These are phyloP conservation scores for Phalera bucephala DNA, from an alignment of 2,888 invertebrate genomes.

Conservation along the genomic window DNA sequence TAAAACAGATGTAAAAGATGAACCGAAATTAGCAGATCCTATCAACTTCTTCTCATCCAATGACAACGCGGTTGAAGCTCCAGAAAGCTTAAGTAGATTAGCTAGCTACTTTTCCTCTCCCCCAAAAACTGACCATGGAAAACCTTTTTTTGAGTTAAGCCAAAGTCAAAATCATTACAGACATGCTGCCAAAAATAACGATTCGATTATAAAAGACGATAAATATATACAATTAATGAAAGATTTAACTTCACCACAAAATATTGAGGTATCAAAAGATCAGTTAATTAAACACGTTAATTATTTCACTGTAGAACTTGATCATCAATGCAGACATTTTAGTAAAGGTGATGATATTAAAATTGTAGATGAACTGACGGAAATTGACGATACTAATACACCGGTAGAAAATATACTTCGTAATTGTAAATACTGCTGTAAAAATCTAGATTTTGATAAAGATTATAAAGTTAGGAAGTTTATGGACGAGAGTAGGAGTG, in stretches of 20 bases:
- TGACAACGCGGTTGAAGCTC: slow-evolving; percentile 19
- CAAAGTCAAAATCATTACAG: slow-evolving; percentile 72
- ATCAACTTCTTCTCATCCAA: slow-evolving; percentile 52
- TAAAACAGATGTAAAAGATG: slow-evolving; percentile 7
- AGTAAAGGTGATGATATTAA: slow-evolving; percentile 12
- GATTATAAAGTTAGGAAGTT: slow-evolving; percentile 45
- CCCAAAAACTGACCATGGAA: slow-evolving; percentile 62
- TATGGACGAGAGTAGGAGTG: slow-evolving; percentile 36
- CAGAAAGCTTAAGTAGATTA: slow-evolving; percentile 55
- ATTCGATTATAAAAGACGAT: slow-evolving; percentile 1
- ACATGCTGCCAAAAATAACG: slow-evolving; percentile 35
- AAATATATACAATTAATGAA: slow-evolving; percentile 48
- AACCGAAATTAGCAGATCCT: slow-evolving; percentile 46
- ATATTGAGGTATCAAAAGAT: slow-evolving; percentile 44
- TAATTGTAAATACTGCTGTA: slow-evolving; percentile 56
- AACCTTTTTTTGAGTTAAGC: slow-evolving; percentile 80
- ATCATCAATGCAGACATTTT: slow-evolving; percentile 8
- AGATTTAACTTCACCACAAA: slow-evolving; percentile 57
- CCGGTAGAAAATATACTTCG: slow-evolving; percentile 21
- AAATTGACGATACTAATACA: slow-evolving; percentile 19
- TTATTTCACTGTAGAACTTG: slow-evolving; percentile 58
- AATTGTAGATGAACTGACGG: slow-evolving; percentile 17
- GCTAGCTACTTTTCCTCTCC: slow-evolving; percentile 71
- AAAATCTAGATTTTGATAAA: slow-evolving; percentile 28
- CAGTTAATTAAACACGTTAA: slow-evolving; percentile 56